phyloP scores from a whole-genome alignment of 2,888 invertebrate genomes.

The Melikaiella ostensackeni region DNA sequence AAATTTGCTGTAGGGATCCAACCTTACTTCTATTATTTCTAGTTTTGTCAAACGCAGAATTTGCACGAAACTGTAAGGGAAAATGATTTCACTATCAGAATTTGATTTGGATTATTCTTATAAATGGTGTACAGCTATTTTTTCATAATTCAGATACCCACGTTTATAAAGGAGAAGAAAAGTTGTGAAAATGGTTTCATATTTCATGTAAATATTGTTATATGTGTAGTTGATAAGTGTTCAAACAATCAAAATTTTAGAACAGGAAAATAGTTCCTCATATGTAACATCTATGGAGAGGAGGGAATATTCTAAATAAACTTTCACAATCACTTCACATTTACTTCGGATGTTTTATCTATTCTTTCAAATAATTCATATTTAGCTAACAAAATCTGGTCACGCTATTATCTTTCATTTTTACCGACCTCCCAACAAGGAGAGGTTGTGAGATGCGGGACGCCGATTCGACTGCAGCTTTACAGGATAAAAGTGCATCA shows the following conservation, averaged over 20 bases:
- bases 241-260: constrained; percentile 26
- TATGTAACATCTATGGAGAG: not conserved
- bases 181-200: not conserved
- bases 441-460: too few relatives aligned
- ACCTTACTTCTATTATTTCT: constrained; percentile 35
- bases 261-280: constrained; percentile 1
- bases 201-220: constrained; percentile 23
- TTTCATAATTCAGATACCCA: not conserved
- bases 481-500: too few relatives aligned
- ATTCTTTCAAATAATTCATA: not conserved
- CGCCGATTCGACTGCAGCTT: too few relatives aligned
- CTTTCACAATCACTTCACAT: not conserved
- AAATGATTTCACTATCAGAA: not conserved
- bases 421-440: too few relatives aligned
- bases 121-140: not conserved
- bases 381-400: not conserved
- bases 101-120: not conserved
- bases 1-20: constrained; percentile 27
- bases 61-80: constrained; percentile 11
- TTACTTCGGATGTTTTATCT: not conserved
- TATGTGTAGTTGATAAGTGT: constrained; percentile 24
- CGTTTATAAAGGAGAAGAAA: not conserved
- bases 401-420: too few relatives aligned
- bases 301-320: not conserved
- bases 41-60: constrained; percentile 13